Percentiles rank a stretch among this genome's conserved stretches.
Evolutionary conservation across 2,113 vertebrate species (phyloP).

Genomic region (Microcebus lehilahytsara): DNA sequence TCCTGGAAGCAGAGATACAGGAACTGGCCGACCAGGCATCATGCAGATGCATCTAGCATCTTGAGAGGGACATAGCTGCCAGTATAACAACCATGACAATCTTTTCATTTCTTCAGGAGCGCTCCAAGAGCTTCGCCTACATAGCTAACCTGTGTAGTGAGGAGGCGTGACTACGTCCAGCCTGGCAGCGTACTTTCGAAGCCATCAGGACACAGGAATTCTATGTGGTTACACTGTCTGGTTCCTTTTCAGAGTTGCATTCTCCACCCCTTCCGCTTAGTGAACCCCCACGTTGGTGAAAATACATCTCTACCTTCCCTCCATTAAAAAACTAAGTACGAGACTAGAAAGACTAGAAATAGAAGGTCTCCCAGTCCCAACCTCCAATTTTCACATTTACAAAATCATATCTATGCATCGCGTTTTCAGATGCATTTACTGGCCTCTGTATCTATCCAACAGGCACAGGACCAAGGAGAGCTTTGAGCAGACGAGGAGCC

Average conservation of each 20-base stretch:
- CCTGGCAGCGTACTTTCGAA: neutral
- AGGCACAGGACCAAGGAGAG: neutral
- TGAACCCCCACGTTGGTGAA: neutral
- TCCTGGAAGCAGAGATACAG: neutral
- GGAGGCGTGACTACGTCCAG: neutral
- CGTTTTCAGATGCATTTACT: neutral
- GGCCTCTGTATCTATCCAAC: neutral
- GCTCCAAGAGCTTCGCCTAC: neutral
- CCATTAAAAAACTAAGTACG: neutral
- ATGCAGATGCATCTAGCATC: neutral
- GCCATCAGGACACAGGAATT: conserved; percentile 1
- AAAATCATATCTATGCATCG: neutral
- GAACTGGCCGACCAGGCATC: neutral
- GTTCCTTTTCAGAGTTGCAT: neutral
- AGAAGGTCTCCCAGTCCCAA: neutral
- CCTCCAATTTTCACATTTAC: neutral
- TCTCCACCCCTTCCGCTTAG: neutral
- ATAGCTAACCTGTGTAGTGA: neutral
- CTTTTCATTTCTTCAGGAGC: neutral
- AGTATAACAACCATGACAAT: neutral
- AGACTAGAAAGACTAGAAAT: neutral
- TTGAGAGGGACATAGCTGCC: neutral
- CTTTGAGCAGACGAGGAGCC: neutral
- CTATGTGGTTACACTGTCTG: neutral
- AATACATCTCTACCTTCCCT: neutral